A percentile compares a stretch with the other conserved stretches of the same genome.
phyloP scores from a whole-genome alignment of 2,888 invertebrate genomes.

The Drosophila longiperda region DNA sequence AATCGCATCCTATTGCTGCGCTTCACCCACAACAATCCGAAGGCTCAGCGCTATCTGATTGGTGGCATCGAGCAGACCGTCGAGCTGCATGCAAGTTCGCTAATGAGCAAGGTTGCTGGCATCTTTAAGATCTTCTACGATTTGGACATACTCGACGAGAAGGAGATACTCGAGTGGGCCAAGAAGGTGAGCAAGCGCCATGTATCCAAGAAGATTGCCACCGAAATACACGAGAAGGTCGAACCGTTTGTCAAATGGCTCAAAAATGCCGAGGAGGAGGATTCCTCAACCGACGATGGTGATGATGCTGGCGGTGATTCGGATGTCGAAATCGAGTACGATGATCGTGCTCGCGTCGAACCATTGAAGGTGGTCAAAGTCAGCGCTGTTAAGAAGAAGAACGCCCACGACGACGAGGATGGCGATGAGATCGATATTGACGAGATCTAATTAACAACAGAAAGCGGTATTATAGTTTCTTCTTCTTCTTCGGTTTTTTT shows the following conservation, averaged over 20 bases:
- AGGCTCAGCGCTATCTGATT: constrained; percentile 95
- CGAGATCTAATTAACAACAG: constrained; percentile 89
- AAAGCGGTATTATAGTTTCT: neutral
- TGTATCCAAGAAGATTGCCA: constrained; percentile 94
- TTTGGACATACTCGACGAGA: constrained; percentile 96
- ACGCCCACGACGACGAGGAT: constrained; percentile 89
- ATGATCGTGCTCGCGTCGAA: constrained; percentile 92
- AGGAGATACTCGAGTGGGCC: constrained; percentile 97
- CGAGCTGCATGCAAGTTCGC: constrained; percentile 90
- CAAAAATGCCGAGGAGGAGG: constrained; percentile 97
- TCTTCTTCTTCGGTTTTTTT: neutral
- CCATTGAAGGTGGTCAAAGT: constrained; percentile 89
- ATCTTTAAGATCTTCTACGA: constrained; percentile 97
- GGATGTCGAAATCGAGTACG: constrained; percentile 92
- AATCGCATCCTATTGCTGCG: constrained; percentile 92
- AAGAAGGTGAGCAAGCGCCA: constrained; percentile 98
- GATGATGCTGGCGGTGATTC: constrained; percentile 86
- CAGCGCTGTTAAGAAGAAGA: constrained; percentile 84
- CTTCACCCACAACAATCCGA: constrained; percentile 92
- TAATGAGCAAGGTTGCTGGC: constrained; percentile 95
- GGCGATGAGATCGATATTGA: constrained; percentile 96
- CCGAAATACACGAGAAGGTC: constrained; percentile 96
- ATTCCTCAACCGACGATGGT: constrained; percentile 90
- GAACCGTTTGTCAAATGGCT: constrained; percentile 98
- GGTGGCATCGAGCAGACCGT: constrained; percentile 98